A percentile compares a stretch with the other conserved stretches of the same genome.
Evolutionary conservation across 2,888 invertebrate genomes (phyloP).

Genomic region (Bedellia somnulentella): DNA sequence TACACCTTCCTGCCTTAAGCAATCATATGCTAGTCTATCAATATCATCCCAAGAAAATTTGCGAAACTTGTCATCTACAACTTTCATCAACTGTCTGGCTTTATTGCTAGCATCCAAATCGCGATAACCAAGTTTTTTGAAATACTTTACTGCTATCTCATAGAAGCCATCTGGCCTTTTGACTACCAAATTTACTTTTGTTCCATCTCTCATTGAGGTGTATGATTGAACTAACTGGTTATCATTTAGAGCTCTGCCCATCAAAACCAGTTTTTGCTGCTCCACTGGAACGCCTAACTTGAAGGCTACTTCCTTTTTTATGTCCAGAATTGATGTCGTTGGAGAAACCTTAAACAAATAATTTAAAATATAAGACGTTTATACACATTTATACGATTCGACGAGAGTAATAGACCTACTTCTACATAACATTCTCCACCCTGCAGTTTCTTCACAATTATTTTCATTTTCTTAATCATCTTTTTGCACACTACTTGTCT

Average conservation of each 20-base stretch:
- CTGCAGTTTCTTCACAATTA: conserved; percentile 72
- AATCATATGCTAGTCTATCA: conserved; percentile 51
- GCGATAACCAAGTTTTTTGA: conserved; percentile 60
- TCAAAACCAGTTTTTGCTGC: conserved; percentile 71
- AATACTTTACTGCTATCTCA: conserved; percentile 58
- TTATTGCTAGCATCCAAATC: conserved; percentile 67
- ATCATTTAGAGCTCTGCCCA: conserved; percentile 72
- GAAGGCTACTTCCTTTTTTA: conserved; percentile 68
- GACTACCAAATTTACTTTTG: conserved; percentile 71
- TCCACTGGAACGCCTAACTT: conserved; percentile 67
- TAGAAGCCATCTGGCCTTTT: conserved; percentile 68
- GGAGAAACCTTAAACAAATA: conserved; percentile 46
- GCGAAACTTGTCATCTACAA: conserved; percentile 52
- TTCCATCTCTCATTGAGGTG: conserved; percentile 72
- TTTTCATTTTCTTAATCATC: conserved; percentile 62
- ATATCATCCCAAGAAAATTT: conserved; percentile 63
- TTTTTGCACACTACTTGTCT: no score
- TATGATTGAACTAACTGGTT: conserved; percentile 71
- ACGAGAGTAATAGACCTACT: conserved; percentile 48
- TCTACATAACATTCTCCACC: conserved; percentile 71
- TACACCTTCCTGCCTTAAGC: conserved; percentile 22
- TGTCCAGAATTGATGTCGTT: conserved; percentile 63
- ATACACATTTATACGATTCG: no score
- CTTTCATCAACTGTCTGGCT: conserved; percentile 59
- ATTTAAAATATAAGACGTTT: conserved; percentile 1